These are phyloP conservation scores for Xyrichtys novacula DNA, from an alignment of 2,797 vertebrate species.

Conservation along the genomic window DNA sequence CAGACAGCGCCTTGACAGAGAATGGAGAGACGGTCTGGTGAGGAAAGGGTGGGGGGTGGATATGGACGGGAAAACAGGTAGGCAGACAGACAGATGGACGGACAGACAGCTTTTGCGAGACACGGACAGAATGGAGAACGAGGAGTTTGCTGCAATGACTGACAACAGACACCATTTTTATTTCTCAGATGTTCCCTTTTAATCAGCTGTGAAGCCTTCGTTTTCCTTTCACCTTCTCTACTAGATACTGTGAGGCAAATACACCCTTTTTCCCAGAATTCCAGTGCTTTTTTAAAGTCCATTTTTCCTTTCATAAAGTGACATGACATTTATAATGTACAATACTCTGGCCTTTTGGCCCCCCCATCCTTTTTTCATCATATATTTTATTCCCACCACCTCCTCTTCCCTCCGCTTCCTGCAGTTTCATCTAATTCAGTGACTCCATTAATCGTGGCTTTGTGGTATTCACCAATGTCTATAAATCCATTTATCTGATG, in stretches of 20 bases:
- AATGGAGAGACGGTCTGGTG: conserved; percentile 53
- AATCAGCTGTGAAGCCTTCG: conserved; percentile 1
- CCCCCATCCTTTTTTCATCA: conserved; percentile 45
- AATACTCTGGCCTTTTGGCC: conserved; percentile 40
- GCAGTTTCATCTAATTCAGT: conserved; percentile 88
- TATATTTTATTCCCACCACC: conserved; percentile 46
- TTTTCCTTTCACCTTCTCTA: conserved; percentile 7
- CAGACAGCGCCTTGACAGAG: conserved; percentile 72
- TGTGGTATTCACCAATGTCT: conserved; percentile 96
- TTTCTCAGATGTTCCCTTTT: conserved; percentile 15
- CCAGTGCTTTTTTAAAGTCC: conserved; percentile 15
- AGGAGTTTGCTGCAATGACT: conserved; percentile 22
- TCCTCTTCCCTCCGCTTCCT: conserved; percentile 44
- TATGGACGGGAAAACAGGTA: conserved; percentile 55
- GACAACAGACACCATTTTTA: conserved; percentile 23
- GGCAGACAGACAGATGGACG: conserved; percentile 31
- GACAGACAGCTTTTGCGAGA: conserved; percentile 31
- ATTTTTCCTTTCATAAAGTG: conserved; percentile 56
- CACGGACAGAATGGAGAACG: conserved; percentile 28
- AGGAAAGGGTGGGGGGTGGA: conserved; percentile 42
- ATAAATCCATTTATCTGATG: conserved; percentile 97
- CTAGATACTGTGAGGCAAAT: not conserved
- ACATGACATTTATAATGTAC: conserved; percentile 82
- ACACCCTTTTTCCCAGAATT: not conserved
- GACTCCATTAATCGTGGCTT: conserved; percentile 93